phyloP scores from a whole-genome alignment of 2,113 vertebrate species.

The Oryzias curvinotus region DNA sequence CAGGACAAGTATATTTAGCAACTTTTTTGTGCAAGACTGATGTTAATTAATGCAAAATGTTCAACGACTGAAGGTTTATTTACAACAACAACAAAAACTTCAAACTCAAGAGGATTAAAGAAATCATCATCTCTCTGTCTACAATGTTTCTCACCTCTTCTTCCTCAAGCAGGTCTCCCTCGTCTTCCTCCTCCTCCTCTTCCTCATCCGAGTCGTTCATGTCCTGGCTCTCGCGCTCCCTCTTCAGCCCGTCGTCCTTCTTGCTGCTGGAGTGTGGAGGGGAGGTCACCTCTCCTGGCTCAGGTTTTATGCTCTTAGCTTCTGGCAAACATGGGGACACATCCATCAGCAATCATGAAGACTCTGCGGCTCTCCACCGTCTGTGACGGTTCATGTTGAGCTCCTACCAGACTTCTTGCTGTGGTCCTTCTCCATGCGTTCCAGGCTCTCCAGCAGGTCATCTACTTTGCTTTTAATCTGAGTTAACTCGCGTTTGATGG shows the following conservation, averaged over 20 bases:
- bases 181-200: constrained; percentile 74
- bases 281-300: constrained; percentile 71
- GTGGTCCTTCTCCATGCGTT: constrained; percentile 88
- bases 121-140: not conserved
- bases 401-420: constrained; percentile 76
- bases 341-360: not conserved
- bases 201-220: constrained; percentile 77
- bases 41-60: not conserved
- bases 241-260: constrained; percentile 80
- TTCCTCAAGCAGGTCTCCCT: constrained; percentile 80
- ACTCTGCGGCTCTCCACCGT: no score
- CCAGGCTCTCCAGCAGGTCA: constrained; percentile 73
- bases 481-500: constrained; percentile 69
- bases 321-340: constrained; percentile 41
- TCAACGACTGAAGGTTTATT: no score
- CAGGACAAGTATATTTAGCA: not conserved
- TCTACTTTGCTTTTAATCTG: constrained; percentile 75
- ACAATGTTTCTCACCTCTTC: constrained; percentile 64
- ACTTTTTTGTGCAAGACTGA: not conserved
- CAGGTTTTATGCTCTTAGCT: constrained; percentile 77
- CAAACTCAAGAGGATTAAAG: no score
- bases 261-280: constrained; percentile 69
- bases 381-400: no score
- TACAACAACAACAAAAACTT: no score
- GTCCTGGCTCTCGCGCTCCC: constrained; percentile 75